phyloP scores from a whole-genome alignment of 2,113 vertebrate genomes.

The Platanista minor region DNA sequence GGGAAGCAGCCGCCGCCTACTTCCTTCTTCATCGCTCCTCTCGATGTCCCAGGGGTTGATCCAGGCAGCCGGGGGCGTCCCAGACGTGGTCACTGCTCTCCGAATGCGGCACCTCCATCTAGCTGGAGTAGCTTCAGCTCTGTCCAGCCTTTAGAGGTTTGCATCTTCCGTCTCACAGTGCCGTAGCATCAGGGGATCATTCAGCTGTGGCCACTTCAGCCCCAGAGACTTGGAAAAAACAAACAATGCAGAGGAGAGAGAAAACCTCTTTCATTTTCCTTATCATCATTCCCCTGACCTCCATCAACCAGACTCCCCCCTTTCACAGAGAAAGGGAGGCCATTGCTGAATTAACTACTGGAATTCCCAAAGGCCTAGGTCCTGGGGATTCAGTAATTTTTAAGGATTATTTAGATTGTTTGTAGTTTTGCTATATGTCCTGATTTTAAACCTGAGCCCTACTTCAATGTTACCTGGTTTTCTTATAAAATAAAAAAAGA shows the following conservation, averaged over 20 bases:
- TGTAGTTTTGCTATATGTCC: not conserved
- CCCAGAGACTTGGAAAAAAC: not conserved
- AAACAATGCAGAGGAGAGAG: not conserved
- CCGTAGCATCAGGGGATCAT: rapidly evolving
- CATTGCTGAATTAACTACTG: not conserved
- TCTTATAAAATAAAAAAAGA: not conserved
- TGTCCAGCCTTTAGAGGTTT: not conserved
- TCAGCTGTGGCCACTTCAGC: not conserved
- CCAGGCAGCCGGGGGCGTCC: not conserved
- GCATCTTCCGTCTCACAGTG: rapidly evolving
- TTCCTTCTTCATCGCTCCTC: not conserved
- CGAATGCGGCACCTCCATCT: rapidly evolving
- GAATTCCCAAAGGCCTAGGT: not conserved
- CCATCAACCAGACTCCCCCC: not conserved
- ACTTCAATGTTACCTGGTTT: not conserved
- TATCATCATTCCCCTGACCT: not conserved
- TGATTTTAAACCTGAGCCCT: not conserved
- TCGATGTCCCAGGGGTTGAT: rapidly evolving
- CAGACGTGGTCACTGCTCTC: not conserved
- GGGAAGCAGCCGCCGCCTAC: not conserved
- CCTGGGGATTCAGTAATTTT: not conserved
- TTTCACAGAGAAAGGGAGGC: not conserved
- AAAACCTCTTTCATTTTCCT: not conserved
- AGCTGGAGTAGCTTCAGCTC: not conserved
- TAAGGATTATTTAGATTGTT: not conserved